These are phyloP conservation scores for Paralichthys olivaceus DNA, from an alignment of 2,113 vertebrate species.

Conservation along the genomic window DNA sequence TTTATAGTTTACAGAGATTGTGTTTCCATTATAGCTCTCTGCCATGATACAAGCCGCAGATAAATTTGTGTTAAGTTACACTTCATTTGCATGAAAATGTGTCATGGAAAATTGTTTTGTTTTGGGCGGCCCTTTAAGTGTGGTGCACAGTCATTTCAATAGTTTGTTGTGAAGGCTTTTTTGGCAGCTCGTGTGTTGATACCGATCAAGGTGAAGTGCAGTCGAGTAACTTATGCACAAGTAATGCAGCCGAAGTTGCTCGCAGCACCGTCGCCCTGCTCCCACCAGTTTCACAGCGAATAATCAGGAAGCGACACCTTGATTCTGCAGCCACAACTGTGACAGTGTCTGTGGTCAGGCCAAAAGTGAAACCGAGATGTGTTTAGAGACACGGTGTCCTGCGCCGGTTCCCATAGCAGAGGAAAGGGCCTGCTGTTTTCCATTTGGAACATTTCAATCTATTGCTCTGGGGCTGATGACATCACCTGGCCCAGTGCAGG, in stretches of 20 bases:
- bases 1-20: conserved; percentile 46
- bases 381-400: conserved; percentile 71
- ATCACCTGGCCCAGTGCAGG: conserved; percentile 55
- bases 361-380: conserved; percentile 75
- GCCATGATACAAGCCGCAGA: conserved; percentile 37
- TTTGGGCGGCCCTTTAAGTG: conserved; percentile 23
- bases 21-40: conserved; percentile 32
- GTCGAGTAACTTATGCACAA: conserved; percentile 54
- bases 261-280: conserved; percentile 59
- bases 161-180: conserved; percentile 42
- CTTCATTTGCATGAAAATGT: conserved; percentile 23
- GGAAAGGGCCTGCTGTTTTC: conserved; percentile 69
- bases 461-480: conserved; percentile 68
- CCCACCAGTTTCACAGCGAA: conserved; percentile 77
- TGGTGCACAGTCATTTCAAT: conserved; percentile 51
- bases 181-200: conserved; percentile 45
- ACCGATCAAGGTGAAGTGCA: conserved; percentile 54
- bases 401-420: conserved; percentile 58
- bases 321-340: conserved; percentile 76
- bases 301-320: conserved; percentile 81
- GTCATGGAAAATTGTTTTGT: conserved; percentile 48
- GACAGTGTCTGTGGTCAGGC: conserved; percentile 72
- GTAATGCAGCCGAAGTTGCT: conserved; percentile 58
- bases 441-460: conserved; percentile 75
- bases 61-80: conserved; percentile 45